Percentiles rank a stretch among this genome's conserved stretches.
phyloP scores from a whole-genome alignment of 2,888 invertebrate species.

The Drosophila parthenogenetica region DNA sequence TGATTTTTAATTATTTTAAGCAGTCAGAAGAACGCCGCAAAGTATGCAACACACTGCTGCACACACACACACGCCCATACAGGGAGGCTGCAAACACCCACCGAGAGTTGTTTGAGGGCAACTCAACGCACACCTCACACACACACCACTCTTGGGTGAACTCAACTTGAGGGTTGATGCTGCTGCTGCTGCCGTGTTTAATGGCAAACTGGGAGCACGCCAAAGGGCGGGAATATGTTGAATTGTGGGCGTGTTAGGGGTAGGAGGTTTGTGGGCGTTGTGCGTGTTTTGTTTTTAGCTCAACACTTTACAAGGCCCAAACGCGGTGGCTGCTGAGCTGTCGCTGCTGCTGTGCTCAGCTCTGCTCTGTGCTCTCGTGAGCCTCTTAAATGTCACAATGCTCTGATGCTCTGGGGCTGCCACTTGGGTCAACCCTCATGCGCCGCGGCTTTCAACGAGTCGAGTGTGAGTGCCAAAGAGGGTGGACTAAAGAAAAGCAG shows the following conservation, averaged over 20 bases:
- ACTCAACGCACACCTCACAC: constrained; percentile 54
- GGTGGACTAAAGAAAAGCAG: background rate
- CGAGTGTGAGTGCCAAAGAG: background rate
- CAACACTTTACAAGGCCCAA: constrained; percentile 51
- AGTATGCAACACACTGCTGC: constrained; percentile 66
- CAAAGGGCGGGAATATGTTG: background rate
- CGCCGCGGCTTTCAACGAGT: constrained; percentile 23
- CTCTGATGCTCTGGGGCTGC: constrained; percentile 58
- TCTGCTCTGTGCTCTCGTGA: constrained; percentile 61
- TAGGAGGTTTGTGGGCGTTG: constrained; percentile 20
- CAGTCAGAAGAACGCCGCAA: constrained; percentile 63
- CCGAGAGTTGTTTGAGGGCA: constrained; percentile 39
- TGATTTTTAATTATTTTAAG: constrained; percentile 80
- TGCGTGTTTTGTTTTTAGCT: constrained; percentile 77
- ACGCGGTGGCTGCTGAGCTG: constrained; percentile 23
- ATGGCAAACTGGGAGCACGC: constrained; percentile 44
- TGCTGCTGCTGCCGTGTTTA: constrained; percentile 46
- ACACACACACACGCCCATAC: constrained; percentile 34
- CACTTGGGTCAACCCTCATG: constrained; percentile 64
- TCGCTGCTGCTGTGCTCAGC: constrained; percentile 12
- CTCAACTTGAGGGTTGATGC: constrained; percentile 68
- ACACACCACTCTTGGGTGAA: constrained; percentile 28
- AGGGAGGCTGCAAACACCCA: constrained; percentile 57
- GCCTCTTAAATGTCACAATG: constrained; percentile 77
- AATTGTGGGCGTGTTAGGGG: constrained; percentile 9